Percentiles rank a stretch among this genome's conserved stretches.
Evolutionary conservation across 2,797 vertebrate species (phyloP).

Genomic region (Arctocebus calabarensis): DNA sequence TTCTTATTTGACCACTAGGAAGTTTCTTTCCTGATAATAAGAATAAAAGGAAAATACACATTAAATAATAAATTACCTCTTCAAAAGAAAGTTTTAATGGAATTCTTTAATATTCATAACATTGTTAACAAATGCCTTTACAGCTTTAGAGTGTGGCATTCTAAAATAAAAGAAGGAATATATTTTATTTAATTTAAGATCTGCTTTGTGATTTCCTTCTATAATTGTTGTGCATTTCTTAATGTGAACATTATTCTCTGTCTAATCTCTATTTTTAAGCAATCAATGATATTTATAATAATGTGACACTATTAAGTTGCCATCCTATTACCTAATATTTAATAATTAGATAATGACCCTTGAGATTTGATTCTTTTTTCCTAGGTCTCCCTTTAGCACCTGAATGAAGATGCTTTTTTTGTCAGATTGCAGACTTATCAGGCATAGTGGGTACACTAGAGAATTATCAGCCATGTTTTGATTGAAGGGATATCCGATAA

Average conservation of each 20-base stretch:
- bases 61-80: constrained; percentile 81
- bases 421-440: neutral
- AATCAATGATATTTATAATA: constrained; percentile 50
- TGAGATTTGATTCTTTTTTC: constrained; percentile 16
- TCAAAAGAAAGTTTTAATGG: constrained; percentile 46
- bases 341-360: constrained; percentile 42
- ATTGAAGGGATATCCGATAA: neutral
- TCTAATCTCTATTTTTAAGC: neutral
- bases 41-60: constrained; percentile 84
- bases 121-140: constrained; percentile 73
- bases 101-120: constrained; percentile 78
- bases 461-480: neutral
- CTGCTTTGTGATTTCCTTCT: constrained; percentile 40
- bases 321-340: constrained; percentile 59
- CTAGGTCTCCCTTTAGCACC: neutral
- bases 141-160: constrained; percentile 46
- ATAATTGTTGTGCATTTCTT: constrained; percentile 50
- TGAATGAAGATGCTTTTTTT: neutral
- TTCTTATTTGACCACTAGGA: constrained; percentile 83
- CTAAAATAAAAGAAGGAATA: constrained; percentile 28
- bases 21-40: constrained; percentile 78
- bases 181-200: constrained; percentile 68
- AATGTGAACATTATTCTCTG: neutral
- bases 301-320: constrained; percentile 18
- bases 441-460: neutral